A percentile compares a stretch with the other conserved stretches of the same genome.
phyloP scores from a whole-genome alignment of 2,888 invertebrate species.

The Balanococcus diminutus region DNA sequence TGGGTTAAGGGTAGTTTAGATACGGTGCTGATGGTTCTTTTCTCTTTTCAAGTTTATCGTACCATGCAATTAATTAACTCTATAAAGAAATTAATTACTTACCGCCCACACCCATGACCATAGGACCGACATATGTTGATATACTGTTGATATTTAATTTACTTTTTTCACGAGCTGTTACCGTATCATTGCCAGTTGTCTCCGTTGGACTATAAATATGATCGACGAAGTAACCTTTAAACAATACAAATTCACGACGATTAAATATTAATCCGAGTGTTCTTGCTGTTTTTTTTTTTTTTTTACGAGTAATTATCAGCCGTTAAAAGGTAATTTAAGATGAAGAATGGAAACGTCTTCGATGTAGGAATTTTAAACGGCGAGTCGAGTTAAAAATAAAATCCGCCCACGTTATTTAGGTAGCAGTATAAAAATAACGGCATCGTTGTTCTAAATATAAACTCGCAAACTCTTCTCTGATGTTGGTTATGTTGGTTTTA shows the following conservation, averaged over 20 bases:
- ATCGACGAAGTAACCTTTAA: slow-evolving; percentile 53
- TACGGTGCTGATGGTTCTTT: neutral
- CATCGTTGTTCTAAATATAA: slow-evolving; percentile 28
- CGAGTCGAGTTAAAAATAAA: neutral
- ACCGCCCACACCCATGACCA: slow-evolving; percentile 97
- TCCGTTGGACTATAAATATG: slow-evolving; percentile 46
- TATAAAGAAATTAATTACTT: slow-evolving; percentile 58
- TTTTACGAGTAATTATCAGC: neutral
- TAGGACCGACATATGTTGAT: slow-evolving; percentile 87
- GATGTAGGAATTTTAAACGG: neutral
- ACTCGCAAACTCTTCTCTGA: neutral
- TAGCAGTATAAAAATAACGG: neutral
- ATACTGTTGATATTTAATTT: slow-evolving; percentile 52
- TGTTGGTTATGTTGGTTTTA: slow-evolving; percentile 6
- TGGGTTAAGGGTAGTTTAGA: neutral
- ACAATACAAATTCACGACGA: neutral
- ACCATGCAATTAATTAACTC: slow-evolving; percentile 8
- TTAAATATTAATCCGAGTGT: neutral
- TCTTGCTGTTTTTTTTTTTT: neutral
- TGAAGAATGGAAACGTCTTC: neutral
- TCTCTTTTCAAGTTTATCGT: neutral
- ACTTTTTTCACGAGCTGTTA: slow-evolving; percentile 45
- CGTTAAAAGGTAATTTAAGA: neutral
- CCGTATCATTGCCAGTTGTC: slow-evolving; percentile 29
- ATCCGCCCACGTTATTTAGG: slow-evolving; percentile 6